Base-by-base conservation (phyloP, 1,140 invertebrate genomes). In the Diachasma alloeum region DNA sequence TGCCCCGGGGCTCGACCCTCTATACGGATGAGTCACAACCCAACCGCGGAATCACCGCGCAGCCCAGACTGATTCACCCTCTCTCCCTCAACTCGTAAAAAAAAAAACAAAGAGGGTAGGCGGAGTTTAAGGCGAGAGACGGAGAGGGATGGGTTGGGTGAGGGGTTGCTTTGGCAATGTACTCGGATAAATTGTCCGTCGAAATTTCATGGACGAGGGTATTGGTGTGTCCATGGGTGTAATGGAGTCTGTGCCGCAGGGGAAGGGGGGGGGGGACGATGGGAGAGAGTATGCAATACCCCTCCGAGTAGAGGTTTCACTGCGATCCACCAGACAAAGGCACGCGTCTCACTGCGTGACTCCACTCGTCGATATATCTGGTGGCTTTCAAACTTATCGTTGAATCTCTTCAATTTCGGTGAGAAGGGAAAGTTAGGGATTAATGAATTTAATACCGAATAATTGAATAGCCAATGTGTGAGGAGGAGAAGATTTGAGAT, bases 41-140 rank as follows among this genome's bases (percentile, higher is more conserved):
- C 76, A 74, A 76, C 70, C 77, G 53, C 74, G 74, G 78, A 76
- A 79, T 79, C 74, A 79, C 78, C 78, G 53, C 77, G 66, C 72
- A 71, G 53, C 59, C 44, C 71, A 68, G 74, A 76, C 78, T 79
- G 74, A 76, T 76, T 79, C 78, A 79, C 78, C 78, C 78, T 74
- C 44, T 68, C 11, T 66, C 24, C 26, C 11, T 4, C 59, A 31
- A 31, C 31, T 3, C 19, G 13, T 37, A 10, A 48, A 48, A 19
- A 26, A 24, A 17, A 71, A 46, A 48, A 53, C 8, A 24, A 39
- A 71, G 22, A 48, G 36, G 15, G 69, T 11, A 67, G 9, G 5
- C 26, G 46, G 46, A n/a, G 46, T 68, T 56, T n/a, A 37, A 70
- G 17, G 46, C 9, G 59, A 63, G 36, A 72, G 26, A 75, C n/a